Evolutionary conservation across 2,888 invertebrate genomes (phyloP).

Genomic region (Ochropacha duplaris): DNA sequence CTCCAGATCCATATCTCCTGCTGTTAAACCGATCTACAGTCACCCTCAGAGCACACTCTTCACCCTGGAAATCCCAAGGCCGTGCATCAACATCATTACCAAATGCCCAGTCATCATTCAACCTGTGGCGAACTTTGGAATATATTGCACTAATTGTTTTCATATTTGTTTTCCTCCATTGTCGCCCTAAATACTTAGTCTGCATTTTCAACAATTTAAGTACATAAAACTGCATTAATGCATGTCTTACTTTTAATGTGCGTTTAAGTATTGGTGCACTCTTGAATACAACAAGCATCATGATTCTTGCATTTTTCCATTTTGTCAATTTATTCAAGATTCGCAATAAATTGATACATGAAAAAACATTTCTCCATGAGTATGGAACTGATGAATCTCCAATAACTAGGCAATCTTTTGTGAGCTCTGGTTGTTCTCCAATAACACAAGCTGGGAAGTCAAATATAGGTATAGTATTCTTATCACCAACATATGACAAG

Average conservation of each 20-base stretch:
- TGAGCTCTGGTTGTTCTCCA: slow-evolving; percentile 96
- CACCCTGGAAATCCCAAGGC: slow-evolving; percentile 99
- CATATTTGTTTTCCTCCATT: slow-evolving; percentile 99
- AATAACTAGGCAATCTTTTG: slow-evolving; percentile 94
- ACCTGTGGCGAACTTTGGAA: slow-evolving; percentile 96
- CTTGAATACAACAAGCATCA: slow-evolving; percentile 99
- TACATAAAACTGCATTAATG: slow-evolving; percentile 98
- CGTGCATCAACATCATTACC: slow-evolving; percentile 98
- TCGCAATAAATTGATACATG: slow-evolving; percentile 97
- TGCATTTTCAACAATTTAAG: slow-evolving; percentile 99
- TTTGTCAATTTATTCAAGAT: slow-evolving; percentile 99
- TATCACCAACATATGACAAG: slow-evolving; percentile 95
- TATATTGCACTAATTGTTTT: slow-evolving; percentile 99
- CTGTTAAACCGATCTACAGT: slow-evolving; percentile 98
- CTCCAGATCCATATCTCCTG: slow-evolving; percentile 89
- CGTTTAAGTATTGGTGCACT: slow-evolving; percentile 99
- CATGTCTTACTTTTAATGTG: slow-evolving; percentile 96
- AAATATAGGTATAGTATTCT: slow-evolving; percentile 95
- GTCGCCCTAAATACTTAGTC: slow-evolving; percentile 98
- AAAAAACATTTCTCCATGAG: slow-evolving; percentile 99
- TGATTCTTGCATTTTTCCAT: slow-evolving; percentile 99
- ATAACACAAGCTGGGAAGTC: slow-evolving; percentile 98
- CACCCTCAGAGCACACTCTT: slow-evolving; percentile 96
- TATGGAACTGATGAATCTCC: slow-evolving; percentile 91
- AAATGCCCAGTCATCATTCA: slow-evolving; percentile 99